Evolutionary conservation across 1,140 invertebrate species (phyloP), one percentile per base, ranked within the genome.

Genomic region (Achatina immaculata): DNA sequence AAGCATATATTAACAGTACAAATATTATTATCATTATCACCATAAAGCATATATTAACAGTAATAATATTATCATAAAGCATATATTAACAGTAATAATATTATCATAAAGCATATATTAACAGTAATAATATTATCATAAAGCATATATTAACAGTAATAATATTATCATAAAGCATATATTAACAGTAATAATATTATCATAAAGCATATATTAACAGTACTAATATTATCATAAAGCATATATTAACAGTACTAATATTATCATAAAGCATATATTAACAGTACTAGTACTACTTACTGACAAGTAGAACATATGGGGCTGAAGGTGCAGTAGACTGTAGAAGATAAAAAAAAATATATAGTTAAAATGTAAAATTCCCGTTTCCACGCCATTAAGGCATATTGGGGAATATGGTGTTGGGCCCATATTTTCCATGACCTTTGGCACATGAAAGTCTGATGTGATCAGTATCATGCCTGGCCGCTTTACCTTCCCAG

Each of bases 271-370:
- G 11, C 40, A 71, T 6, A 7, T 9, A 19, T 14, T 9, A 40
- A 21, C 36, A 24, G 36, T 7, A 28, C 62, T 9, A 38, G 40
- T 38, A 82, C 82, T 87, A 94, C 96, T 95, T 93, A 97, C 96
- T 98, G 96, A 90, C 97, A 99, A 58, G 97, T 99, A 48, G 96
- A 97, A 91, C 97, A 99, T 83, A 99, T 98, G 1, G 97, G 97
- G 91, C 96, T 97, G 90, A 98, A 98, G 91, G 97, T 96, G 92
- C 98, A 99, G 91, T 98, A 99, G 86, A 99, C 96, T 96, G 93
- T 9, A 72, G 68, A 65, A 36, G 58, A 62, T 11, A 51, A 48
- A 74, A 74, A 42, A 65, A 40, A 31, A 48, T 4, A 74, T 16
- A 3, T 31, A 6, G 28, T 31, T 2, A 16, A 11, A 45, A 74